Evolutionary conservation across 1,140 invertebrate species (phyloP).

Genomic region (Conopomorpha cramerella): DNA sequence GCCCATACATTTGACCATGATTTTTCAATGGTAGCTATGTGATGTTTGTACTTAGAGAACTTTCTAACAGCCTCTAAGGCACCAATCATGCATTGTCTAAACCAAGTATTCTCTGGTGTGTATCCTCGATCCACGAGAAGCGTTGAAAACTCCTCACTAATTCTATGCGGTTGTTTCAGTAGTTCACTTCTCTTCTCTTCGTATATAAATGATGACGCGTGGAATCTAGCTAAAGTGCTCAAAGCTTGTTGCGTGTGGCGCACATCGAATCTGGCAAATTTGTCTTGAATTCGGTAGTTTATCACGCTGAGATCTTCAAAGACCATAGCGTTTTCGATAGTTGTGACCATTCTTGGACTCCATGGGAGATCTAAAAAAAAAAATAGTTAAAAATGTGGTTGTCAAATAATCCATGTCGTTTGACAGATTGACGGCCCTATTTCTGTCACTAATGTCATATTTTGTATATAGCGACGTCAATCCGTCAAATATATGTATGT

Average conservation of each 20-base stretch:
- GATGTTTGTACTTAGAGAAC: constrained; percentile 23
- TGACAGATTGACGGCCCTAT: too few species aligned
- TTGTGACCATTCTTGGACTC: constrained; percentile 24
- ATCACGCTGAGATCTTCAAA: constrained; percentile 35
- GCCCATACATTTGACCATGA: constrained; percentile 30
- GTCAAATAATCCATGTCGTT: constrained; percentile 3
- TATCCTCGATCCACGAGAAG: constrained; percentile 27
- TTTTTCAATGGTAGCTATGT: constrained; percentile 18
- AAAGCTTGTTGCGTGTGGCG: constrained; percentile 33
- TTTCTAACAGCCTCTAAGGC: constrained; percentile 26
- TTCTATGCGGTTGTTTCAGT: constrained; percentile 12
- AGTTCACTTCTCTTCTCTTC: constrained; percentile 27
- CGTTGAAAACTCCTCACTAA: constrained; percentile 24
- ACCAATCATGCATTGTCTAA: constrained; percentile 28
- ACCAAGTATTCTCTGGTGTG: constrained; percentile 20
- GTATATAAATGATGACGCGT: constrained; percentile 33
- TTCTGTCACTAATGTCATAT: too few species aligned
- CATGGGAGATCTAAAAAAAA: constrained; percentile 27
- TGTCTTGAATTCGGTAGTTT: constrained; percentile 24
- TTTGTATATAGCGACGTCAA: too few species aligned
- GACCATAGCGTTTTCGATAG: constrained; percentile 28
- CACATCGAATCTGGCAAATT: constrained; percentile 31
- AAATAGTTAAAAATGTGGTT: constrained; percentile 1
- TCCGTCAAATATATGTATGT: too few species aligned
- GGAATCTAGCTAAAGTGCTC: constrained; percentile 31